phyloP scores from a whole-genome alignment of 2,888 invertebrate species.

The Troides aeacus region DNA sequence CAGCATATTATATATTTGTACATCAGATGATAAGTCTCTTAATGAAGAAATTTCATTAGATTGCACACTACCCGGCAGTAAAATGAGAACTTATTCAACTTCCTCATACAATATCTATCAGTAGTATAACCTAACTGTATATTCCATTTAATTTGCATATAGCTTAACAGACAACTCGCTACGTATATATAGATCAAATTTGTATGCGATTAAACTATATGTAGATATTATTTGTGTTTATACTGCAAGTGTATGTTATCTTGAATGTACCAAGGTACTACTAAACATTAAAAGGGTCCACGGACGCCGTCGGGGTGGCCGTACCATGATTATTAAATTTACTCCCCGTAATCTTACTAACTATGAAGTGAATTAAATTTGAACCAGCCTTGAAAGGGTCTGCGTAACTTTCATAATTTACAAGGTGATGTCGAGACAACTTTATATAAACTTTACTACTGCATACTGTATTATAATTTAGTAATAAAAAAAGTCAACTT shows the following conservation, averaged over 20 bases:
- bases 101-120: no score
- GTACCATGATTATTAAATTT: slow-evolving; percentile 6
- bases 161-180: no score
- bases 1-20: no score
- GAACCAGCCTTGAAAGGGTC: slow-evolving; percentile 5
- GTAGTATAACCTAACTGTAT: no score
- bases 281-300: neutral
- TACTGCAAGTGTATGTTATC: neutral
- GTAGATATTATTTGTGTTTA: neutral
- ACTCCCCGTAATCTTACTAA: neutral
- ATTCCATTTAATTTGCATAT: no score
- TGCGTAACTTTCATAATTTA: neutral
- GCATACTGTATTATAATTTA: neutral
- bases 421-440: neutral
- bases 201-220: neutral
- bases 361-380: slow-evolving; percentile 6
- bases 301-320: neutral
- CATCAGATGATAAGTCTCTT: no score
- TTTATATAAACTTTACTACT: neutral
- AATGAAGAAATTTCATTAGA: no score
- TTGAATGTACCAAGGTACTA: neutral
- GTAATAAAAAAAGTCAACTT: neutral
- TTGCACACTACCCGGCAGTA: no score
- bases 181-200: no score
- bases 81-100: no score